Conservation (phyloP, 30 jellyfish, hydroid and myxozoan genomes). For the Phacellophora camtschatica region DNA sequence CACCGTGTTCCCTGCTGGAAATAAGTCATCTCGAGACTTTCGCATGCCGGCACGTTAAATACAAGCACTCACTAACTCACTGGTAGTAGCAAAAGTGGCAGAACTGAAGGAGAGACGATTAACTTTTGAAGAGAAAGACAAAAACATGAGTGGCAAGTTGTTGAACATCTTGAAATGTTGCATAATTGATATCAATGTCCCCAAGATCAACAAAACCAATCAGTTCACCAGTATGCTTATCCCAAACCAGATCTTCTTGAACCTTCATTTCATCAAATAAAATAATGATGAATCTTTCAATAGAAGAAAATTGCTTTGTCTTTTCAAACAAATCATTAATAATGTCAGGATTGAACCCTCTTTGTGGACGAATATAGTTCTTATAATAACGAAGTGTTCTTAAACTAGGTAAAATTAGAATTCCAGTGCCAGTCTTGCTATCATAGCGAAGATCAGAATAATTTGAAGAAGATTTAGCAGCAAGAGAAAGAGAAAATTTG, state of each 20-base stretch:
- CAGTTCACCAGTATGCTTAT: no score
- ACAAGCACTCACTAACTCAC: no score
- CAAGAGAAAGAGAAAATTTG: conserved; percentile 42
- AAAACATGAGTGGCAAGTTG: conserved; percentile 71
- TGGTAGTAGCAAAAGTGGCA: conserved; percentile 6
- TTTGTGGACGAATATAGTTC: conserved; percentile 40
- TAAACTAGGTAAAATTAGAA: conserved; percentile 60
- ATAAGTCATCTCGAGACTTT: no score
- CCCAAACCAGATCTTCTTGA: conserved; percentile 45
- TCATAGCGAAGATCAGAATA: conserved; percentile 39
- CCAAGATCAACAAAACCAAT: conserved; percentile 71
- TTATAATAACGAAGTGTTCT: conserved; percentile 47
- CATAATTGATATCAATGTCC: conserved; percentile 42
- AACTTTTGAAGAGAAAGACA: conserved; percentile 56
- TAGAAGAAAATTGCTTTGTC: neutral
- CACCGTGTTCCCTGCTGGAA: no score
- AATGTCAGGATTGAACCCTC: conserved; percentile 59
- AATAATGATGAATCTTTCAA: conserved; percentile 22
- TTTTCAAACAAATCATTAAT: conserved; percentile 27
- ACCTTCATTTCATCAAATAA: conserved; percentile 66
- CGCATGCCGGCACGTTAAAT: no score
- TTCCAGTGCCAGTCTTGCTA: conserved; percentile 60
- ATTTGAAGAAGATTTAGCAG: conserved; percentile 27
- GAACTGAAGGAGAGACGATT: conserved; percentile 28
- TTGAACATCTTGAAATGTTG: conserved; percentile 34